Percentiles rank a stretch among this genome's conserved stretches.
These are phyloP conservation scores for Phenganax marumi DNA, from an alignment of 92 coral and sea anemone genomes.

Conservation along the genomic window DNA sequence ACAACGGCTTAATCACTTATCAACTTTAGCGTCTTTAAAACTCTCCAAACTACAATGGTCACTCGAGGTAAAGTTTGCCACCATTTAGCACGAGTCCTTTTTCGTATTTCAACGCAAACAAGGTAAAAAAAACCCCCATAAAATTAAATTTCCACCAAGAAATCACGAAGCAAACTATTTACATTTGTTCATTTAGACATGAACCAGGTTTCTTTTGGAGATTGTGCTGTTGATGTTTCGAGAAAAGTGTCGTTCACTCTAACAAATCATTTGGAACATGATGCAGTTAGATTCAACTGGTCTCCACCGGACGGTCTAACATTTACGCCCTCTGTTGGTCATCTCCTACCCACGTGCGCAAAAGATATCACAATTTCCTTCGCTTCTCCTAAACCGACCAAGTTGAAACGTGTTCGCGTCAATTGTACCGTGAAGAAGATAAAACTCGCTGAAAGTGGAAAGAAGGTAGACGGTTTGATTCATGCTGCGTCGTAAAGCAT, in stretches of 20 bases:
- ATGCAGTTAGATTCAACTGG: constrained; percentile 92
- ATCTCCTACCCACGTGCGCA: constrained; percentile 88
- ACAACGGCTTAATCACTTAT: too few species aligned
- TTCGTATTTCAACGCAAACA: neutral
- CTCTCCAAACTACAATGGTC: neutral
- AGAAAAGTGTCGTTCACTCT: constrained; percentile 92
- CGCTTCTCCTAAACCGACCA: constrained; percentile 70
- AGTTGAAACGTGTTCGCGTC: constrained; percentile 59
- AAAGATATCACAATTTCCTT: constrained; percentile 80
- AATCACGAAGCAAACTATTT: neutral
- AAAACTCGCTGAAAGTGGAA: constrained; percentile 84
- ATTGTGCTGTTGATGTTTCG: constrained; percentile 82
- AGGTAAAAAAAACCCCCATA: neutral
- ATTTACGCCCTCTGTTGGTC: constrained; percentile 88
- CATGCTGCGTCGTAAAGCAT: neutral
- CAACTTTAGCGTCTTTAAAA: neutral
- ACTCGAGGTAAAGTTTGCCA: neutral
- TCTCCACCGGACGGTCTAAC: constrained; percentile 81
- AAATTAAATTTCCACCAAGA: neutral
- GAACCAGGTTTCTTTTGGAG: constrained; percentile 85
- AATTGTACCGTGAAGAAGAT: constrained; percentile 90
- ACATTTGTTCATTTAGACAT: constrained; percentile 45
- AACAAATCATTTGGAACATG: constrained; percentile 80
- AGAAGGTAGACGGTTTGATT: constrained; percentile 60
- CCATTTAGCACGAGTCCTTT: constrained; percentile 74